Evolutionary conservation across 2,888 invertebrate species (phyloP), one percentile per base, ranked within the genome.

Genomic region (Hydriomena furcata): DNA sequence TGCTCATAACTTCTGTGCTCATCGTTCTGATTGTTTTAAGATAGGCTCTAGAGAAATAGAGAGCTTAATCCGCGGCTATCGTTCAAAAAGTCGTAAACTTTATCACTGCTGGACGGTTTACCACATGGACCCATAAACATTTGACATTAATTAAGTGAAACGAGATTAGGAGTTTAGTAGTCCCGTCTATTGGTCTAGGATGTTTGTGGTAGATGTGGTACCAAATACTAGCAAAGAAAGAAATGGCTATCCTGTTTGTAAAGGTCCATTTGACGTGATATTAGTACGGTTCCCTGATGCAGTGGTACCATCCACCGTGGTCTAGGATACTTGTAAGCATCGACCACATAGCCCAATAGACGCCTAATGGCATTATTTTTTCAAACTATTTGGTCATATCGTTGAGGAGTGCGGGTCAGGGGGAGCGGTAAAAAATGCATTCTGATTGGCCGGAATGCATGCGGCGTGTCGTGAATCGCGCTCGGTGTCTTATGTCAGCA

Each of bases 61-160:
- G 38, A 34, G 30, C 32, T 49, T 55, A 55, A 50, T 45, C 35
- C 23, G 13, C 17, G 42, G 23, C 35, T 40, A 46, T 50, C 58
- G 51, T 58, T 62, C 48, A 58, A 54, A 55, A 54, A 23, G 47
- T 40, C 60, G 54, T 65, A 60, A 61, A 63, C 24, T 60, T 63
- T 58, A 65, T 56, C 52, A 46, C 45, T 44, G 55, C 45, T 46
- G 52, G n/a, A 57, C 52, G 55, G 58, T 58, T 56, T 55, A 44
- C 61, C 63, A 59, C 55, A 58, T 55, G 58, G 41, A 43, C 57
- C n/a, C 38, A 54, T 65, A 61, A 63, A 61, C 45, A 40, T 42
- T 38, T 36, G 37, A 49, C 30, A 44, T 48, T 58, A 60, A 63
- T 63, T 61, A 63, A 58, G 32, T 37, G 30, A 38, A 53, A 44